Percentiles rank a stretch among this genome's conserved stretches.
phyloP scores from a whole-genome alignment of 2,113 vertebrate genomes.

The Eira barbara region DNA sequence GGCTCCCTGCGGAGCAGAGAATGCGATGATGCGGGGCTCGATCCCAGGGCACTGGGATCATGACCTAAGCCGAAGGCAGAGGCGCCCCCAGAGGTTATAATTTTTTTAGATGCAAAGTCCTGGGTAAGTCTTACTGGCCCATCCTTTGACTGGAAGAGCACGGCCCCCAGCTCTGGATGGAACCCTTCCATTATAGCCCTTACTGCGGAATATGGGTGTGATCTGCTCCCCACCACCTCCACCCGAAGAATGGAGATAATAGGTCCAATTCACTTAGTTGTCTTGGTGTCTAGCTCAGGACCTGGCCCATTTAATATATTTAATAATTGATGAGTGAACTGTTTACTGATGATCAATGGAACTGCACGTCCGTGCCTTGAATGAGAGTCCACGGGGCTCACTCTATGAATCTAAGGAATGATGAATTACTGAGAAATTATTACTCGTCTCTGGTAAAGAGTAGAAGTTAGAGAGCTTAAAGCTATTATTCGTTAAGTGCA shows the following conservation, averaged over 20 bases:
- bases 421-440: background rate
- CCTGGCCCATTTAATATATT: background rate
- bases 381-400: background rate
- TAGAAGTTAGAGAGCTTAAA: background rate
- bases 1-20: too few species aligned
- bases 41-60: too few species aligned
- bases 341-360: background rate
- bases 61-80: too few species aligned
- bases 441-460: background rate
- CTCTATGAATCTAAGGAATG: background rate
- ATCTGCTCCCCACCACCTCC: background rate
- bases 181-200: background rate
- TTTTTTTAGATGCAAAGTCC: background rate
- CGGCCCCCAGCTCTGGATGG: background rate
- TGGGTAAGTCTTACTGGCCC: background rate
- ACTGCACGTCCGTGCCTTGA: background rate
- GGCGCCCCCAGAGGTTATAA: too few species aligned
- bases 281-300: background rate
- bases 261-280: background rate
- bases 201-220: background rate
- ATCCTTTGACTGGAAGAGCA: background rate
- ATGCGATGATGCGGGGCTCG: too few species aligned
- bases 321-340: background rate
- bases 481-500: background rate
- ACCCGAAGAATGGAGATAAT: background rate